phyloP scores from a whole-genome alignment of 2,113 vertebrate genomes.

The Myotis brandtii region DNA sequence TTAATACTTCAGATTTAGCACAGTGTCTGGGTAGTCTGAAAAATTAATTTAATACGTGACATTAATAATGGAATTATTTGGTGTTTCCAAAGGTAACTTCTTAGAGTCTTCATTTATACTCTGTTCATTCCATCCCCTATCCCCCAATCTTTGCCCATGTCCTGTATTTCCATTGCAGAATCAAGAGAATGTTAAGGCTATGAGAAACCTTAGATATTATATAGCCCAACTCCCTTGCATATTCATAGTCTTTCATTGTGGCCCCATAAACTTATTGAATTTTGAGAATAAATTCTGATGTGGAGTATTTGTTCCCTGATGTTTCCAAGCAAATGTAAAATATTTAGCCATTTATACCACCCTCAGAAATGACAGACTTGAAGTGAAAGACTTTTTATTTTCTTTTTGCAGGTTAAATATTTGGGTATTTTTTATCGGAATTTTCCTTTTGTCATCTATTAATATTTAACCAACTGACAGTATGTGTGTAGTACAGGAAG shows the following conservation, averaged over 20 bases:
- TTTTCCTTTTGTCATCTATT: slow-evolving; percentile 38
- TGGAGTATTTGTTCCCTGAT: background rate
- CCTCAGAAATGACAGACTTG: background rate
- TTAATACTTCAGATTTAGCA: background rate
- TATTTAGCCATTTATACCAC: background rate
- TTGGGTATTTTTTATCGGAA: slow-evolving; percentile 30
- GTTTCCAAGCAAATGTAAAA: background rate
- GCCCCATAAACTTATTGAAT: background rate
- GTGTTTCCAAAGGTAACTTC: slow-evolving; percentile 1
- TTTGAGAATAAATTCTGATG: slow-evolving; percentile 17
- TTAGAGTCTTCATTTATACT: background rate
- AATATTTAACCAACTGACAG: slow-evolving; percentile 48
- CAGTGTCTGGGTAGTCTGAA: background rate
- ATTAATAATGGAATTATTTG: background rate
- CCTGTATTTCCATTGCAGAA: background rate
- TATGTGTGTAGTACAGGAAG: background rate
- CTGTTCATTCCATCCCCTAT: background rate
- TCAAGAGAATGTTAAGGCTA: background rate
- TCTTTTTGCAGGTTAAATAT: slow-evolving; percentile 60
- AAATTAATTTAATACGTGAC: slow-evolving; percentile 12
- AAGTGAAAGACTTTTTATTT: slow-evolving; percentile 20
- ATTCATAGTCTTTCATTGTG: background rate
- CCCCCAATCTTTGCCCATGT: background rate
- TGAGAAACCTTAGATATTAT: background rate
- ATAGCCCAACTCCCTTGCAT: background rate